These are phyloP conservation scores for Pseudobourletiella spinata DNA, from an alignment of 1,140 invertebrate species.

Conservation along the genomic window DNA sequence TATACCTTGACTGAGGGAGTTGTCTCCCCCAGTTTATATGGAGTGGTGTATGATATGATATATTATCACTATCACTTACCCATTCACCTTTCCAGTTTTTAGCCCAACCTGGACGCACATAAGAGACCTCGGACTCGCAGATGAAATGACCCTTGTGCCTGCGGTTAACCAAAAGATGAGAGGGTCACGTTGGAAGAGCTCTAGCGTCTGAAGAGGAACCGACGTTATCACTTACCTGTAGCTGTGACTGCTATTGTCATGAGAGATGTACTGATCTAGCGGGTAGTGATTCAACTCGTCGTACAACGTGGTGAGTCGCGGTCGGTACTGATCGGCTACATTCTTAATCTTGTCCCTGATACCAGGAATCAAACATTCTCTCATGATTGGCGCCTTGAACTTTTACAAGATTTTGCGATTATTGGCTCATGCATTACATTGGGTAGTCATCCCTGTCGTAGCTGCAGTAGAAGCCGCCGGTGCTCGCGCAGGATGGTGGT, in stretches of 20 bases:
- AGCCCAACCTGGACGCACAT: slow-evolving; percentile 44
- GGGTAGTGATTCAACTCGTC: slow-evolving; percentile 38
- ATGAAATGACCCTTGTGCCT: slow-evolving; percentile 42
- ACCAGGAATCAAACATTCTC: no score
- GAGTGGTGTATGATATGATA: no score
- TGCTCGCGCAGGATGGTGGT: slow-evolving; percentile 22
- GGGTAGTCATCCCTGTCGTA: slow-evolving; percentile 35
- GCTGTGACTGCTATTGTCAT: slow-evolving; percentile 37
- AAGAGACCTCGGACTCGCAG: slow-evolving; percentile 43
- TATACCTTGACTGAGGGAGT: no score
- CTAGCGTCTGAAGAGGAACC: no score
- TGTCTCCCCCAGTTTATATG: no score
- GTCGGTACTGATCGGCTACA: slow-evolving; percentile 36
- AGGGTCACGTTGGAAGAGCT: no score
- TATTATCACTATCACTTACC: no score
- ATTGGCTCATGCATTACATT: no score
- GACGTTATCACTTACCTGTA: slow-evolving; percentile 36
- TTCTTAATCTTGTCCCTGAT: slow-evolving; percentile 38
- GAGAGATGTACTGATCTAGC: slow-evolving; percentile 35
- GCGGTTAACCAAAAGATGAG: not conserved
- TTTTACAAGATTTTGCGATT: no score
- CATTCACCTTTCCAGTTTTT: slow-evolving; percentile 43
- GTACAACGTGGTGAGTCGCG: slow-evolving; percentile 36
- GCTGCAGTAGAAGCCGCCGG: slow-evolving; percentile 28
- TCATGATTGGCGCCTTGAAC: no score